These are phyloP conservation scores for Gallinago stenura DNA, from an alignment of 2,797 vertebrate species.

Conservation along the genomic window DNA sequence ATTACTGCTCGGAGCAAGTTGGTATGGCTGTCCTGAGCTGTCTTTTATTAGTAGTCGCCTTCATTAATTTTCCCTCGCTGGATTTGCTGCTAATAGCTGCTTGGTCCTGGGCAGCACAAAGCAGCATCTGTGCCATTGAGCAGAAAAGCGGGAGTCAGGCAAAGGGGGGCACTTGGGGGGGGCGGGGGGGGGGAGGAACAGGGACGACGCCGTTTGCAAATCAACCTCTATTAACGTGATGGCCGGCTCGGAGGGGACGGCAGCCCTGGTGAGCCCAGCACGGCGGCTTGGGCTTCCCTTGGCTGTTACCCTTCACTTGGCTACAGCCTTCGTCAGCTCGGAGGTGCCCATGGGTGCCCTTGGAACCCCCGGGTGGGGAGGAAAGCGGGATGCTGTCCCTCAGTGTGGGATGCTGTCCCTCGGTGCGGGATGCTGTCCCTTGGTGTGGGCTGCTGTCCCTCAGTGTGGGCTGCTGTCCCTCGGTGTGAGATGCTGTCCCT, in stretches of 20 bases:
- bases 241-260: conserved; percentile 48
- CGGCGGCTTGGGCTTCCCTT: not conserved
- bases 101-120: conserved; percentile 79
- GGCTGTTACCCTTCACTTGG: not conserved
- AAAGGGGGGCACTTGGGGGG: not conserved
- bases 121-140: conserved; percentile 86
- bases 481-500: not conserved
- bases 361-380: not conserved
- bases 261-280: not conserved
- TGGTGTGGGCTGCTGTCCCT: no score
- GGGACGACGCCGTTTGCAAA: conserved; percentile 77
- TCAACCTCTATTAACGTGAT: conserved; percentile 83
- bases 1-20: conserved; percentile 86
- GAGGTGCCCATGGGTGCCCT: not conserved
- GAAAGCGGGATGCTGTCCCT: no score
- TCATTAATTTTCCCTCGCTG: conserved; percentile 87
- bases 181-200: not conserved
- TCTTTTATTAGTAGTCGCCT: conserved; percentile 84
- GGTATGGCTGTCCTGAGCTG: conserved; percentile 81
- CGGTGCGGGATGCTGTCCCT: no score
- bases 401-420: no score
- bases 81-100: conserved; percentile 85
- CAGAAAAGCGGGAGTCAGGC: conserved; percentile 75
- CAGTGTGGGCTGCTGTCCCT: no score
- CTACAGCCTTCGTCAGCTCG: not conserved